phyloP scores from a whole-genome alignment of 53 echinoderm and acorn worm species.

The Holothuria scabra region DNA sequence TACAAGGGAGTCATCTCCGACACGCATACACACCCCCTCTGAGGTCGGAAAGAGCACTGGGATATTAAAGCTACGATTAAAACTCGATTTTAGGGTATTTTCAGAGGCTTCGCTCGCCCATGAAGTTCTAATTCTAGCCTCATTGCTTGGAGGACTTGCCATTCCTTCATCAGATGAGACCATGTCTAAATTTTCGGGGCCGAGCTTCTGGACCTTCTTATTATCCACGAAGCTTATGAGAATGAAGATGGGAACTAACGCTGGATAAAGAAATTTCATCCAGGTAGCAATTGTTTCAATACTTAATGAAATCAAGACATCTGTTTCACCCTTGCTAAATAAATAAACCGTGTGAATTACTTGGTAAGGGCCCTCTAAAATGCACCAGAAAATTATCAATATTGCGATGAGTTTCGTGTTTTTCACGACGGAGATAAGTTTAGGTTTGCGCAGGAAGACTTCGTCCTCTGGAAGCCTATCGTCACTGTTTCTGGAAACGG shows the following conservation, averaged over 20 bases:
- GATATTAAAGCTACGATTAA: constrained; percentile 70
- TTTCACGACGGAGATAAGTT: constrained; percentile 8
- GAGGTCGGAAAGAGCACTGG: constrained; percentile 91
- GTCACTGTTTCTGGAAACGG: constrained; percentile 28
- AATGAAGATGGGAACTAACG: constrained; percentile 61
- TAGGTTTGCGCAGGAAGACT: constrained; percentile 24
- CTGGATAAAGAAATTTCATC: constrained; percentile 76
- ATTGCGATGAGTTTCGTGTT: constrained; percentile 69
- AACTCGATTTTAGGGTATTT: constrained; percentile 42
- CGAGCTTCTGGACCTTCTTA: constrained; percentile 45
- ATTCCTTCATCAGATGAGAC: constrained; percentile 59
- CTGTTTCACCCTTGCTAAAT: constrained; percentile 42
- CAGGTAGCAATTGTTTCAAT: constrained; percentile 73
- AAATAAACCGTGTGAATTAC: constrained; percentile 69
- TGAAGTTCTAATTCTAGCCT: constrained; percentile 60
- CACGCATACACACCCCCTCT: constrained; percentile 79
- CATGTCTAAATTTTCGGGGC: constrained; percentile 50
- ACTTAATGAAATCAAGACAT: constrained; percentile 17
- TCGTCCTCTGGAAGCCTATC: constrained; percentile 6
- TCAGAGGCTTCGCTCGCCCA: constrained; percentile 71
- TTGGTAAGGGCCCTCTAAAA: constrained; percentile 83
- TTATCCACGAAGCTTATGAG: constrained; percentile 17
- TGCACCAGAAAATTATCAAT: constrained; percentile 76
- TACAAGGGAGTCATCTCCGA: constrained; percentile 58
- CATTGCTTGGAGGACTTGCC: constrained; percentile 5